Percentiles rank a stretch among this genome's conserved stretches.
phyloP scores from a whole-genome alignment of 2,888 invertebrate species.

The Heliconius ethilla region DNA sequence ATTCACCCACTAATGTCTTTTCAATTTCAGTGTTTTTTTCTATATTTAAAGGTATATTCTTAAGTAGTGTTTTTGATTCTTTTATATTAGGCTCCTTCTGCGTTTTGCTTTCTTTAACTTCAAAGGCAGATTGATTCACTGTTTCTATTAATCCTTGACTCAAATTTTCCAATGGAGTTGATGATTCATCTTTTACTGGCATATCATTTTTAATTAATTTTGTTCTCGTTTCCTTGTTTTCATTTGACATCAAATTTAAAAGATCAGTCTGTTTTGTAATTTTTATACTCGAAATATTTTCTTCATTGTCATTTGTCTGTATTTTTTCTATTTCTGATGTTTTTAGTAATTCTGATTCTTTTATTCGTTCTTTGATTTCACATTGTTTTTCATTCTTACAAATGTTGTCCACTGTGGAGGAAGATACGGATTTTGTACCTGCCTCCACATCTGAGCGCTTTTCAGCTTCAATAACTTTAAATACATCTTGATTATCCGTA shows the following conservation, averaged over 20 bases:
- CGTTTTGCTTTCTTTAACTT: background rate
- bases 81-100: background rate
- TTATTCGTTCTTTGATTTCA: background rate
- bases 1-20: background rate
- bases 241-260: background rate
- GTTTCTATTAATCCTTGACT: background rate
- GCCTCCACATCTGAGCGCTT: background rate
- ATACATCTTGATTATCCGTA: background rate
- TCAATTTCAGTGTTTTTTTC: background rate
- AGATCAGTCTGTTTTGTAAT: background rate
- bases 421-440: background rate
- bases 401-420: background rate
- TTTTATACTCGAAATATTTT: background rate
- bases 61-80: background rate
- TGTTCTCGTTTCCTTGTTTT: background rate
- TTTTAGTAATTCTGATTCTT: background rate
- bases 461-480: slow-evolving; percentile 1
- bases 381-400: background rate
- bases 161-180: background rate
- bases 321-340: background rate
- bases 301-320: background rate
- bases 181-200: background rate
- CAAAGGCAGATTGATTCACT: background rate
- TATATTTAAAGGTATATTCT: background rate
- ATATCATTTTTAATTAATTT: background rate